Conservation (phyloP, 2,888 invertebrate genomes). For the Polymixis flavicincta region DNA sequence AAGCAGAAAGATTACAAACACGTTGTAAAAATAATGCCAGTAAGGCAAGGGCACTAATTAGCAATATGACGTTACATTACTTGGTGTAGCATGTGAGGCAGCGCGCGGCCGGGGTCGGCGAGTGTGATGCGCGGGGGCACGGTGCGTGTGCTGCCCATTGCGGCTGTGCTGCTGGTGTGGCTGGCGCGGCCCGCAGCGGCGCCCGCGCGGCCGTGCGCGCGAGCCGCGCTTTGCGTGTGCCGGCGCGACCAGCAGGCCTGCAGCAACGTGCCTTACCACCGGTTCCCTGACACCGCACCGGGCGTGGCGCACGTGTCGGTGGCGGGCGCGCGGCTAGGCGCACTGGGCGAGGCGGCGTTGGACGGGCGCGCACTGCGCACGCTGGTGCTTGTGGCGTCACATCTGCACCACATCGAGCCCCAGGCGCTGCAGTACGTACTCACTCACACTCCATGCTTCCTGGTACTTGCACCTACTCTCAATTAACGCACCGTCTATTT, state of each 20-base stretch:
- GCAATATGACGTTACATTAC: neutral
- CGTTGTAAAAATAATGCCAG: neutral
- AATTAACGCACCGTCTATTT: conserved; percentile 12
- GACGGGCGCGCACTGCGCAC: conserved; percentile 93
- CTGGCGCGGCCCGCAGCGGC: conserved; percentile 43
- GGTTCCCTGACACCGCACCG: conserved; percentile 75
- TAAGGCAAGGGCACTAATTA: neutral
- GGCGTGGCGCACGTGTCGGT: conserved; percentile 93
- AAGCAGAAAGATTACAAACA: neutral
- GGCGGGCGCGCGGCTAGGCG: conserved; percentile 91
- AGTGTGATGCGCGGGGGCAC: conserved; percentile 28
- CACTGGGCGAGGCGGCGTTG: conserved; percentile 94
- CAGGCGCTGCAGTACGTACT: conserved; percentile 92
- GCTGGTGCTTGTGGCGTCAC: conserved; percentile 94
- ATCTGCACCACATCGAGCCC: conserved; percentile 93
- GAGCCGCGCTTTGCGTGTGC: conserved; percentile 71
- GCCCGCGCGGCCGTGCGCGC: conserved; percentile 49
- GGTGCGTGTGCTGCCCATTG: conserved; percentile 44
- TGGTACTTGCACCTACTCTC: neutral
- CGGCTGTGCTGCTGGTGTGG: conserved; percentile 42
- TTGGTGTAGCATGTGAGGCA: conserved; percentile 12
- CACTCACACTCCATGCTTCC: neutral
- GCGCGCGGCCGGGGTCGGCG: neutral
- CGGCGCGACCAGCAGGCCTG: conserved; percentile 80
- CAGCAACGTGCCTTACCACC: conserved; percentile 78